phyloP scores from a whole-genome alignment of 2,797 vertebrate species.

The Phylloscopus collybita region DNA sequence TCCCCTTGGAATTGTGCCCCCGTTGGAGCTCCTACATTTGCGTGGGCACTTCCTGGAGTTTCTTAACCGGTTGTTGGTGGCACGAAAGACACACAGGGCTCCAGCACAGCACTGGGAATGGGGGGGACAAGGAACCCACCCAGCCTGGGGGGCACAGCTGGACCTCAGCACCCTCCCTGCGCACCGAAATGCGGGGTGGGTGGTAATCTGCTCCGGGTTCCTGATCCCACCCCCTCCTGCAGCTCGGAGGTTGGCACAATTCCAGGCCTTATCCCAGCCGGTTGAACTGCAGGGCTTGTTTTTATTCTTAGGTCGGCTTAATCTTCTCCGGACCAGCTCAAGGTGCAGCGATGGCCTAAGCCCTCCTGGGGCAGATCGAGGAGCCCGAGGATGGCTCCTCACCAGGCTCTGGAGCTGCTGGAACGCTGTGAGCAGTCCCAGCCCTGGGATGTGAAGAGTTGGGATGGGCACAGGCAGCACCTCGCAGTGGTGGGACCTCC shows the following conservation, averaged over 20 bases:
- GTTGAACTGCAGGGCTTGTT: neutral
- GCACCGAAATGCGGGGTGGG: rapidly evolving
- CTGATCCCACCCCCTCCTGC: neutral
- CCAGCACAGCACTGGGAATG: rapidly evolving
- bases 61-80: neutral
- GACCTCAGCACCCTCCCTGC: neutral
- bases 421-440: neutral
- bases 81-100: neutral
- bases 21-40: neutral
- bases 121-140: neutral
- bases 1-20: neutral
- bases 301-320: conserved; percentile 23
- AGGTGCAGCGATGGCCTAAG: neutral
- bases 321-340: neutral
- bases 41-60: neutral
- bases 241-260: neutral
- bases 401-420: neutral
- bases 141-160: rapidly evolving
- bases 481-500: neutral
- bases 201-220: neutral
- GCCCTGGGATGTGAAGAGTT: rapidly evolving
- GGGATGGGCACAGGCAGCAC: neutral
- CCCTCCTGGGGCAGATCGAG: rapidly evolving
- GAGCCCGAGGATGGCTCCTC: rapidly evolving
- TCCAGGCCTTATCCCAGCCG: neutral